Evolutionary conservation across 2,113 vertebrate species (phyloP).

Genomic region (Sula dactylatra): DNA sequence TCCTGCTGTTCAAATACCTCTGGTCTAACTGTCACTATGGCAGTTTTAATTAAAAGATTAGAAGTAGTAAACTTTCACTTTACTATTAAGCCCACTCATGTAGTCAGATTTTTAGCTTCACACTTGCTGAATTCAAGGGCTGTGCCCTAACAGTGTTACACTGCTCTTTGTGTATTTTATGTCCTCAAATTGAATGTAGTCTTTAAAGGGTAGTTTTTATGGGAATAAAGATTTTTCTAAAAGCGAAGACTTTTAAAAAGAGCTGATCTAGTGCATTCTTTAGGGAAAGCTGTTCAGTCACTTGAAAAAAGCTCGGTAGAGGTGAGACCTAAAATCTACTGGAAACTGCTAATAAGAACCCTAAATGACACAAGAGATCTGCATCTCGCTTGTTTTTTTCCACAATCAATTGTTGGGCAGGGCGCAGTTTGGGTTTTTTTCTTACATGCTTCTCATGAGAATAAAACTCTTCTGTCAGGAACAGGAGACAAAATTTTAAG

Average conservation of each 20-base stretch:
- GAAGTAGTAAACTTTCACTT: not conserved
- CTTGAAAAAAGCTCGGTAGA: not conserved
- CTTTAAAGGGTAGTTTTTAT: not conserved
- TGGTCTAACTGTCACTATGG: not conserved
- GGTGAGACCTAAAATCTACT: not conserved
- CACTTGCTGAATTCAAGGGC: not conserved
- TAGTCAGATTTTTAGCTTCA: not conserved
- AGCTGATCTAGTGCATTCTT: not conserved
- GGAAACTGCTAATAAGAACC: not conserved
- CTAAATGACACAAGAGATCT: not conserved
- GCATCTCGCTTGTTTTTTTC: not conserved
- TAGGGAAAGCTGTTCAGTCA: not conserved
- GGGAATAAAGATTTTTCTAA: not conserved
- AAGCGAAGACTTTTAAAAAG: not conserved
- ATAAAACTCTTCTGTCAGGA: not conserved
- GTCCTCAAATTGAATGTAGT: not conserved
- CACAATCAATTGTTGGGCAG: not conserved
- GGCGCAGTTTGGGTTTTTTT: not conserved
- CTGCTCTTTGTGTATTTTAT: not conserved
- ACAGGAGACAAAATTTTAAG: not conserved
- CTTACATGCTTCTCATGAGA: not conserved
- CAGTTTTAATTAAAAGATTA: not conserved
- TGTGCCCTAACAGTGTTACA: not conserved
- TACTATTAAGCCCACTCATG: not conserved
- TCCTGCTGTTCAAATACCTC: not conserved